Base-by-base conservation (phyloP, 1,140 invertebrate species). In the Hirudo medicinalis region DNA sequence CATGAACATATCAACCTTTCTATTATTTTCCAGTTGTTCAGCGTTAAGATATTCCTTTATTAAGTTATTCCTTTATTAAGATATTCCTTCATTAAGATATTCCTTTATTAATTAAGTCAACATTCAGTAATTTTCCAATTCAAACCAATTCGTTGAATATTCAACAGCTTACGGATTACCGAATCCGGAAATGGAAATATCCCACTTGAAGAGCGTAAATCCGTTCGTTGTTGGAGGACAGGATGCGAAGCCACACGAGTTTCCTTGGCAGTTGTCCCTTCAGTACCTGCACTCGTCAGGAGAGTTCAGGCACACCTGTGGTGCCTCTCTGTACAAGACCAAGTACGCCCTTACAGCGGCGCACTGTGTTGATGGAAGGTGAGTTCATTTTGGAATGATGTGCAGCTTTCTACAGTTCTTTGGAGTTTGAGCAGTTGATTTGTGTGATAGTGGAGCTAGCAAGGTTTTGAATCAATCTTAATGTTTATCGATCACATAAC, bases 351-450 rank as follows among this genome's bases (percentile, higher is more conserved):
- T 72, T 36, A 72, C 60, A 5, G 71, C 71, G 20, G 71, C 71
- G 2, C 71, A 72, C 71, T 72, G 71, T 27, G 60, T 72, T 25
- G 63, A 72, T 0, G 71, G 71, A 72, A 43, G 36, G 71, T 71
- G 9, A 49, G 54, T 71, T 25, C 3, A 4, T 5, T n/a, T 20
- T 53, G 25, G 32, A 70, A 54, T 63, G 4, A 27, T 13, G 60
- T 5, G 22, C 22, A 63, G 57, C 13, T 49, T 49, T 11, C 15
- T 13, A 6, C 32, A 3, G 32, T 6, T 36, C 2, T 36, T 36
- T 36, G 32, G 6, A 36, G 32, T 36, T 6, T 3, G 2, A 36
- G n/a, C n/a, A n/a, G n/a, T 36, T 36, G 32, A 36, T 36, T 36
- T 36, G 32, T 36, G 32, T 36, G 32, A 36, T 36, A 36, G 32